Conservation (phyloP, 2,797 vertebrate genomes). For the Liparis tanakae region DNA sequence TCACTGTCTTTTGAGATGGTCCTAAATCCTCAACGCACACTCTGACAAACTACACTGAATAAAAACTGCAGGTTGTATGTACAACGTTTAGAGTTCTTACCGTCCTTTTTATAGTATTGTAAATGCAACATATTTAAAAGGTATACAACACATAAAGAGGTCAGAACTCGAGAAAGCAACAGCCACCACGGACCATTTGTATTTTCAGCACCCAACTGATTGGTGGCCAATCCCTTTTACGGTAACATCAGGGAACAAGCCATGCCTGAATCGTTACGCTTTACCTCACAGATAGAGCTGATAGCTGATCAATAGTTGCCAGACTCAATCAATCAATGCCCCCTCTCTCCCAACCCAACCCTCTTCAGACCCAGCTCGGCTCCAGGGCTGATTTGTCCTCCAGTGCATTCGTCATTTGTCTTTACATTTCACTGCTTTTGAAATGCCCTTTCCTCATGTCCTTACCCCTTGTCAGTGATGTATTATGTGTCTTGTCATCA, state of each 20-base stretch:
- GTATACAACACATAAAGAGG: neutral
- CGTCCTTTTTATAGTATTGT: neutral
- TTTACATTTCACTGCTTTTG: slow-evolving; percentile 61
- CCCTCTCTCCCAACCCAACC: slow-evolving; percentile 26
- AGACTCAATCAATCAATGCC: slow-evolving; percentile 79
- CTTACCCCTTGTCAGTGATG: slow-evolving; percentile 65
- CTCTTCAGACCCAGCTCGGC: slow-evolving; percentile 60
- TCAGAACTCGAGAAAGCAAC: neutral
- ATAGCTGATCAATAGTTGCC: slow-evolving; percentile 82
- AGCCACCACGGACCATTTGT: neutral
- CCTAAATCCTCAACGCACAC: neutral
- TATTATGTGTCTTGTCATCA: slow-evolving; percentile 59
- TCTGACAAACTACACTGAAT: neutral
- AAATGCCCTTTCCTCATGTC: slow-evolving; percentile 63
- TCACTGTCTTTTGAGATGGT: slow-evolving; percentile 1
- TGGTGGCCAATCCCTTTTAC: slow-evolving; percentile 47
- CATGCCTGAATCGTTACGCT: slow-evolving; percentile 63
- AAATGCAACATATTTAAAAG: slow-evolving; percentile 15
- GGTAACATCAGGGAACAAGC: slow-evolving; percentile 56
- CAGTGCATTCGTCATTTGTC: slow-evolving; percentile 71
- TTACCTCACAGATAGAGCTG: slow-evolving; percentile 74
- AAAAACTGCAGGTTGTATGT: neutral
- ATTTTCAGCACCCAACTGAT: slow-evolving; percentile 40
- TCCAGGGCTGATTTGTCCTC: slow-evolving; percentile 69
- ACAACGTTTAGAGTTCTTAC: neutral